These are phyloP conservation scores for Australoheros scitulus DNA, from an alignment of 2,113 vertebrate species.

Conservation along the genomic window DNA sequence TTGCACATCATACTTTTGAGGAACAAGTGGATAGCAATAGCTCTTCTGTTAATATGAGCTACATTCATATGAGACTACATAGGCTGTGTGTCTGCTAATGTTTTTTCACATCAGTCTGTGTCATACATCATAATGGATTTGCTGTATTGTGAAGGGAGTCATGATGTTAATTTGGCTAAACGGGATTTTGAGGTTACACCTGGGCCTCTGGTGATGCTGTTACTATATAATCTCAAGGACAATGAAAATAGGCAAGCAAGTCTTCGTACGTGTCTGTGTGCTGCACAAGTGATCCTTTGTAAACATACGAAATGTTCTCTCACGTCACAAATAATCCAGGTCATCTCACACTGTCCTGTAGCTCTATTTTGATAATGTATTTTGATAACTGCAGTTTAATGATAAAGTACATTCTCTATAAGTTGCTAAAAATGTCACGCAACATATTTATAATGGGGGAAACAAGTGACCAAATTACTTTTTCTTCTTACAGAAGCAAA, in stretches of 20 bases:
- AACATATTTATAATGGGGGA: slow-evolving; percentile 5
- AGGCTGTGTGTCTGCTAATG: slow-evolving; percentile 2
- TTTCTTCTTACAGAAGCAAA: slow-evolving; percentile 5
- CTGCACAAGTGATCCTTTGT: slow-evolving; percentile 2
- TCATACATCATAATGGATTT: slow-evolving; percentile 46
- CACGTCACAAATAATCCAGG: slow-evolving; percentile 2
- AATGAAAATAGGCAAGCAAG: slow-evolving; percentile 34
- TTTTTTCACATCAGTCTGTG: slow-evolving; percentile 18
- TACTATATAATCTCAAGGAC: slow-evolving; percentile 66
- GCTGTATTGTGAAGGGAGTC: slow-evolving; percentile 17
- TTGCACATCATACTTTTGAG: background rate
- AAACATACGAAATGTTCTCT: background rate
- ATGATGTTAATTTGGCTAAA: slow-evolving; percentile 67
- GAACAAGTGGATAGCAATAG: background rate
- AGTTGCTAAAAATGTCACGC: background rate
- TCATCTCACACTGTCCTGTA: background rate
- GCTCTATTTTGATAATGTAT: background rate
- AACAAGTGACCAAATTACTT: slow-evolving; percentile 18
- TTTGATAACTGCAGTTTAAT: background rate
- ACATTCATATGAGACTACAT: background rate
- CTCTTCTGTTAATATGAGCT: slow-evolving; percentile 11
- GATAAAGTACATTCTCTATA: background rate
- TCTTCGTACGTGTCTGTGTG: background rate
- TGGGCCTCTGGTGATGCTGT: slow-evolving; percentile 52
- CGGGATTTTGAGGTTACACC: slow-evolving; percentile 64